A percentile compares a stretch with the other conserved stretches of the same genome.
These are phyloP conservation scores for Nothocercus nigrocapillus DNA, from an alignment of 2,113 vertebrate species.

Conservation along the genomic window DNA sequence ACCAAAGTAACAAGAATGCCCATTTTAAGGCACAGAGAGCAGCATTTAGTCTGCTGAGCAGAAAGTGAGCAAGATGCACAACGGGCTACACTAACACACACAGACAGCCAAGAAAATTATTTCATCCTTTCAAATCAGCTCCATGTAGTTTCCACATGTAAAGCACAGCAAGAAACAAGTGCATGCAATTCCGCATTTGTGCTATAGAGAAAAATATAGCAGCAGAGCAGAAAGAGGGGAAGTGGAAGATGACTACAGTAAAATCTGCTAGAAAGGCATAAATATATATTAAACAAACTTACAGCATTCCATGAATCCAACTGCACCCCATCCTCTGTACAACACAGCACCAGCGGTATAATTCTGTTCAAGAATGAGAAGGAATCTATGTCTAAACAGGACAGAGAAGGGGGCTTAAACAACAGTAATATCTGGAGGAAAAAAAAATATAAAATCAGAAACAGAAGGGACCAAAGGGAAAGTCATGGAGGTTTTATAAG, in stretches of 20 bases:
- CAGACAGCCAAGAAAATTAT: conserved; percentile 27
- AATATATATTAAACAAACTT: neutral
- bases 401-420: neutral
- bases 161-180: neutral
- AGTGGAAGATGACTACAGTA: neutral
- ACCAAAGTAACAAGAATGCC: neutral
- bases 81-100: neutral
- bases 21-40: neutral
- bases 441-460: neutral
- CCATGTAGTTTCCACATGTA: neutral
- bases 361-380: neutral
- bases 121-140: conserved; percentile 27
- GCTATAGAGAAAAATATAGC: neutral
- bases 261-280: neutral
- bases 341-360: neutral
- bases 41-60: neutral
- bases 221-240: neutral
- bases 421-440: neutral
- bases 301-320: neutral
- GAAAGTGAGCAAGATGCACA: neutral
- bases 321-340: neutral
- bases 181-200: neutral
- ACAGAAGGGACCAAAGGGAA: neutral
- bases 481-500: neutral
- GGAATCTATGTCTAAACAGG: neutral